A percentile compares a stretch with the other conserved stretches of the same genome.
Conservation (phyloP, 2,113 vertebrate genomes). For the Syngnathus floridae region DNA sequence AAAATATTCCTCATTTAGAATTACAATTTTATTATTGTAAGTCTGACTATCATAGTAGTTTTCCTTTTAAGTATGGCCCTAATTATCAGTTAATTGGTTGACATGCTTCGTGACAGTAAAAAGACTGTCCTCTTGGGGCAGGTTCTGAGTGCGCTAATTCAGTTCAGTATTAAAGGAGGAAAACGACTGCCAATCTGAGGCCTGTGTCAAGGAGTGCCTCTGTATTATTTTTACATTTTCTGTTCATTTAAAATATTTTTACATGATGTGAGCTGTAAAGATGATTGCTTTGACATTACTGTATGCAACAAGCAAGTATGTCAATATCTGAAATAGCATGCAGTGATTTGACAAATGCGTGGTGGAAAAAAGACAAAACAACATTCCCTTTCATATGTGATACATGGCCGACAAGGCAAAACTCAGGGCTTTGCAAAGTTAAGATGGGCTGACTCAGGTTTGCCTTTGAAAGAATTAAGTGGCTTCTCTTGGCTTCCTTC, state of each 20-base stretch:
- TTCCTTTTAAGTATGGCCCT: neutral
- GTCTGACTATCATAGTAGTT: neutral
- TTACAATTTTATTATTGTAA: neutral
- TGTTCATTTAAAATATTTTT: constrained; percentile 12
- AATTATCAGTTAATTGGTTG: neutral
- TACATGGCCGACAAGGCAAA: constrained; percentile 45
- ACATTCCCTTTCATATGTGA: constrained; percentile 59
- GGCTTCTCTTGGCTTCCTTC: constrained; percentile 43
- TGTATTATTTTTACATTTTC: constrained; percentile 23
- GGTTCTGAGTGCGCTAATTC: constrained; percentile 37
- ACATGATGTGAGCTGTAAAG: constrained; percentile 7
- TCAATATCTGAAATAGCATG: constrained; percentile 25
- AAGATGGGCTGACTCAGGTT: constrained; percentile 56
- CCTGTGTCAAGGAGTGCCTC: constrained; percentile 58
- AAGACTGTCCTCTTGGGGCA: constrained; percentile 51
- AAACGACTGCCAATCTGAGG: constrained; percentile 36
- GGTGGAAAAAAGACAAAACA: constrained; percentile 12
- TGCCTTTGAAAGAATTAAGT: constrained; percentile 45
- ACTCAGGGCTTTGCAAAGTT: constrained; percentile 66
- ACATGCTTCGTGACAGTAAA: constrained; percentile 13
- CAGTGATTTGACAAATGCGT: constrained; percentile 8
- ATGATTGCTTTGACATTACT: constrained; percentile 10
- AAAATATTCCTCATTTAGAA: neutral
- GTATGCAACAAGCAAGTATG: constrained; percentile 3
- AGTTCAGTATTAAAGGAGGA: constrained; percentile 2